Evolutionary conservation across 2,113 vertebrate genomes (phyloP).

Genomic region (Mirounga angustirostris): DNA sequence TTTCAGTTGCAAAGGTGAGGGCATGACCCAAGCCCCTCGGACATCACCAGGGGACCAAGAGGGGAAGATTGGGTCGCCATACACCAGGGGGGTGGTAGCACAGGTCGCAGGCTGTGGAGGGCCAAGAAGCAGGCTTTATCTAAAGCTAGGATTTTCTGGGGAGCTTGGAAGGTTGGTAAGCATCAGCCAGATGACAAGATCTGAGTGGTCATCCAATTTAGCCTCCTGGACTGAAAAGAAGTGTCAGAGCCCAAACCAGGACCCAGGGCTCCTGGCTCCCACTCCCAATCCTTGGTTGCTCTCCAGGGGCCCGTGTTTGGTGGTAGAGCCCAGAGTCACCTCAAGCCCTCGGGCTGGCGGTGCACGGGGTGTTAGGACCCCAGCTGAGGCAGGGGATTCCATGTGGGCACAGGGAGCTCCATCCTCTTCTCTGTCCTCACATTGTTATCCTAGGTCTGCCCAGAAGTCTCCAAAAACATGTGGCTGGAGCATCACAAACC

Average conservation of each 20-base stretch:
- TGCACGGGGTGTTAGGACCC: background rate
- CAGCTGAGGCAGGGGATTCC: background rate
- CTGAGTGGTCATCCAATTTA: background rate
- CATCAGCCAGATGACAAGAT: background rate
- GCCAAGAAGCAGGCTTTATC: background rate
- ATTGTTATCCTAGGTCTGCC: background rate
- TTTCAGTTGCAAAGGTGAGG: background rate
- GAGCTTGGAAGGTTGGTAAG: background rate
- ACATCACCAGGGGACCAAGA: no score
- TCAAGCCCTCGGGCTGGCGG: background rate
- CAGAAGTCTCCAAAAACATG: background rate
- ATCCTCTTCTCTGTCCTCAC: background rate
- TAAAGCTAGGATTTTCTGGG: background rate
- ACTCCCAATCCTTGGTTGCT: accelerated
- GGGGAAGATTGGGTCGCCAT: background rate
- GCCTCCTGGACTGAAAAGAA: background rate
- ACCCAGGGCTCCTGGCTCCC: background rate
- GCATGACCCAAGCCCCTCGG: background rate
- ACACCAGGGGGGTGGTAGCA: accelerated
- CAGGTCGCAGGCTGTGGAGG: background rate
- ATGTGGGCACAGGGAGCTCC: background rate
- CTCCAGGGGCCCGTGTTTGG: background rate
- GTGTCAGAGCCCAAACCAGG: background rate
- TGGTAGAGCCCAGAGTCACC: no score
- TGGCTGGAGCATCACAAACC: background rate